Evolutionary conservation across 2,113 vertebrate species (phyloP).

Genomic region (Amazona guildingii): DNA sequence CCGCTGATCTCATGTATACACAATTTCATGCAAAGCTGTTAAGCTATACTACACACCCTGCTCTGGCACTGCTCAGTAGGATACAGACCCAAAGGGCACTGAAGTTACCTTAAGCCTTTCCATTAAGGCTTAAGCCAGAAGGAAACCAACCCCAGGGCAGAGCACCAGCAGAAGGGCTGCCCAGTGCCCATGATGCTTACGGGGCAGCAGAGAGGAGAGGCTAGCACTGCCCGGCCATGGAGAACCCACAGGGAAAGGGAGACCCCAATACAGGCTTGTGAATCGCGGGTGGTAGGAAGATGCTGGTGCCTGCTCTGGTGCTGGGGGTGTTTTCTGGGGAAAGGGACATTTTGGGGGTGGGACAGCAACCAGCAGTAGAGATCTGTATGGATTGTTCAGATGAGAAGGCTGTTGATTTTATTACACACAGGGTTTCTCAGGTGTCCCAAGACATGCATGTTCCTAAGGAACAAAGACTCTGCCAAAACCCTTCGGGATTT

Average conservation of each 20-base stretch:
- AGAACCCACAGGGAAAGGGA: neutral
- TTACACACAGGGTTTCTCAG: neutral
- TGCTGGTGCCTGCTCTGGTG: neutral
- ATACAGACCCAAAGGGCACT: neutral
- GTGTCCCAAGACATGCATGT: neutral
- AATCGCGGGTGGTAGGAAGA: neutral
- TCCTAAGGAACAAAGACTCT: neutral
- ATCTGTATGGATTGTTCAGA: neutral
- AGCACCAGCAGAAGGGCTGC: neutral
- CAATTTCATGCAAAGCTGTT: neutral
- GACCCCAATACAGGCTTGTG: neutral
- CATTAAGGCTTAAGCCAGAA: neutral
- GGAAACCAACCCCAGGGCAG: neutral
- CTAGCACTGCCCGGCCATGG: fast-evolving
- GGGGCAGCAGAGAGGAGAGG: neutral
- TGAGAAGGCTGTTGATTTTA: neutral
- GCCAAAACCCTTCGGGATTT: neutral
- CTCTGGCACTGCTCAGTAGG: neutral
- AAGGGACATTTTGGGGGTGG: neutral
- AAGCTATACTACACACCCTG: neutral
- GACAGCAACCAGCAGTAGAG: neutral
- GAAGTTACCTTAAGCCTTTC: neutral
- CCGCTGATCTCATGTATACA: neutral
- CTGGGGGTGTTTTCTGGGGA: neutral
- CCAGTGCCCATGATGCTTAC: fast-evolving